Evolutionary conservation across 2,797 vertebrate species (phyloP).

Genomic region (Sebastes jordani): DNA sequence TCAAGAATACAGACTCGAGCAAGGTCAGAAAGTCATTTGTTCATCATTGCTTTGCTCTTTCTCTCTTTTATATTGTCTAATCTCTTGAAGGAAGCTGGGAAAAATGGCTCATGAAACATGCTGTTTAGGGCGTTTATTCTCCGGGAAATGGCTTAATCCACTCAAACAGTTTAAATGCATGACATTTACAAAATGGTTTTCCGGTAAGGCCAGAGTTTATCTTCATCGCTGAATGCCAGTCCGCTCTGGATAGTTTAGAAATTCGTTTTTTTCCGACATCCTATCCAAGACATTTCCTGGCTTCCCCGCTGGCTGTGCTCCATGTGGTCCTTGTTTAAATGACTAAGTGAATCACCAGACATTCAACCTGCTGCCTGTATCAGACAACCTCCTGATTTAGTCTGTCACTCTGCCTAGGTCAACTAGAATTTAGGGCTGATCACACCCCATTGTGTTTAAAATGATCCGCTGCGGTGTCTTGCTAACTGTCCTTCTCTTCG

Average conservation of each 20-base stretch:
- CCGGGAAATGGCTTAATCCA: constrained; percentile 38
- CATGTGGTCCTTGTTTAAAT: constrained; percentile 60
- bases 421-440: constrained; percentile 25
- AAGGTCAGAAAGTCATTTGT: constrained; percentile 85
- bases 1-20: constrained; percentile 96
- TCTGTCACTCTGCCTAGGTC: constrained; percentile 26
- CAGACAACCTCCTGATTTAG: constrained; percentile 49
- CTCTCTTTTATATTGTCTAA: not conserved
- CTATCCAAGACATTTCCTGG: constrained; percentile 55
- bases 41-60: not conserved
- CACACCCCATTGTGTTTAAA: constrained; percentile 18
- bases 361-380: constrained; percentile 47
- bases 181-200: constrained; percentile 49
- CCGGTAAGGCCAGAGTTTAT: constrained; percentile 58
- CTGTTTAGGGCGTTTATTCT: constrained; percentile 5
- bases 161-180: constrained; percentile 30
- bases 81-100: not conserved
- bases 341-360: constrained; percentile 64
- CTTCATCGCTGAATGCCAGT: constrained; percentile 41
- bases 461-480: constrained; percentile 26
- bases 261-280: constrained; percentile 49
- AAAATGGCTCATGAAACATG: not conserved
- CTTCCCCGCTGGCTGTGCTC: constrained; percentile 37
- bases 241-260: constrained; percentile 42
- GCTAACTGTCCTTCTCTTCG: constrained; percentile 13